phyloP scores from a whole-genome alignment of 1,140 invertebrate species.

The Zelostemma sp. region DNA sequence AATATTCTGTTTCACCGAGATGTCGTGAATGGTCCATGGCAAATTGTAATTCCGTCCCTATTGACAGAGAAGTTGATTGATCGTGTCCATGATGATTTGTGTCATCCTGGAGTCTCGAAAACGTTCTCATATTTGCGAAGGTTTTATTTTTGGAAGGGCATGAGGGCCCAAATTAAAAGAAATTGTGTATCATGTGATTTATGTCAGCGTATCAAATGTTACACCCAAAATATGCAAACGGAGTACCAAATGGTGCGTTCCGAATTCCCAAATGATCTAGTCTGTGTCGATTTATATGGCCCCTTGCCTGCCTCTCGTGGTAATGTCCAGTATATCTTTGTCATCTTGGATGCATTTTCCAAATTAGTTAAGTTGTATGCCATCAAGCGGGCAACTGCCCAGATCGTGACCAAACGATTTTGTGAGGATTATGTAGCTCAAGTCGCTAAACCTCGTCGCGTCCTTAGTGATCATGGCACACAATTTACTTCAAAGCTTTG shows the following conservation, averaged over 20 bases:
- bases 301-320: conserved; percentile 10
- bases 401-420: not conserved
- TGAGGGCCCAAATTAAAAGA: not conserved
- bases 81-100: too few relatives aligned
- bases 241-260: conserved; percentile 14
- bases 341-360: conserved; percentile 8
- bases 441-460: conserved; percentile 45
- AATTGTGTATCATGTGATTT: not conserved
- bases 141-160: not conserved
- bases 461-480: conserved; percentile 59
- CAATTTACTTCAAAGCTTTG: conserved; percentile 48
- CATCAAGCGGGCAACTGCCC: conserved; percentile 9
- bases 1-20: not conserved
- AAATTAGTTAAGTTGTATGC: conserved; percentile 18
- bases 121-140: not conserved
- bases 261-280: not conserved
- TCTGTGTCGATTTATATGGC: conserved; percentile 22
- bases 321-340: conserved; percentile 19
- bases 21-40: not conserved
- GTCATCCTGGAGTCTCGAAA: not conserved
- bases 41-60: not conserved
- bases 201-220: not conserved
- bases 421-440: conserved; percentile 7
- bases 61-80: not conserved
- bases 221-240: not conserved